These are phyloP conservation scores for Eumaeus atala DNA, from an alignment of 1,140 invertebrate genomes.

Conservation along the genomic window DNA sequence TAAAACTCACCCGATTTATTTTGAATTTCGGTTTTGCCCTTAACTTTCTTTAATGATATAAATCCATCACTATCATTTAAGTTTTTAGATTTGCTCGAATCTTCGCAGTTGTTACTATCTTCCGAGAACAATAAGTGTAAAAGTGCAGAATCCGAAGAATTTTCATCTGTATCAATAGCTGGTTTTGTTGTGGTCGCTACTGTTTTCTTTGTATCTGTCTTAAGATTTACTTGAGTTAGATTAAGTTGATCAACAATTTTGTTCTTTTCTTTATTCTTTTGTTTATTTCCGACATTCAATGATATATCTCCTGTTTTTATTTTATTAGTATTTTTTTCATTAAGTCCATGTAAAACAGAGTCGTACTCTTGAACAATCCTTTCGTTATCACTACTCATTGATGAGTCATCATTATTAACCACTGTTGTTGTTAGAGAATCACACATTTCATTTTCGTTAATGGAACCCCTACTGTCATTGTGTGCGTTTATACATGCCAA, in stretches of 20 bases:
- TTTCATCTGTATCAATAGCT: conserved; percentile 21
- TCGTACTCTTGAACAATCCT: conserved; percentile 55
- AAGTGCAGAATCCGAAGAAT: conserved; percentile 50
- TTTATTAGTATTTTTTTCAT: conserved; percentile 34
- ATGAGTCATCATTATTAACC: conserved; percentile 26
- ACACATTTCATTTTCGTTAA: conserved; percentile 20
- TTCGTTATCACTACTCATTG: conserved; percentile 42
- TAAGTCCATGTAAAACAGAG: conserved; percentile 41
- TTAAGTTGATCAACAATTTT: conserved; percentile 54
- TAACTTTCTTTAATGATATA: conserved; percentile 22
- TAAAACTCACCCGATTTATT: conserved; percentile 34
- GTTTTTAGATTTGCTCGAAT: conserved; percentile 23
- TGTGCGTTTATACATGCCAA: conserved; percentile 31
- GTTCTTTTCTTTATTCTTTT: conserved; percentile 33
- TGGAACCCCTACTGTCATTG: conserved; percentile 13
- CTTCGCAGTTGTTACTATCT: conserved; percentile 44
- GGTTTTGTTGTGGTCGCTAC: conserved; percentile 14
- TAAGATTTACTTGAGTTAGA: conserved; percentile 41
- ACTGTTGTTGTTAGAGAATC: conserved; percentile 42
- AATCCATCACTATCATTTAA: conserved; percentile 19
- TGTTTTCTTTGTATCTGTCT: conserved; percentile 20
- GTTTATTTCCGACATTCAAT: conserved; percentile 41
- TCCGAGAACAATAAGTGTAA: conserved; percentile 53
- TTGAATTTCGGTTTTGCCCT: conserved; percentile 36
- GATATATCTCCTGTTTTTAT: conserved; percentile 38